Base-by-base conservation (phyloP, 2,113 vertebrate species). In the Riparia riparia region DNA sequence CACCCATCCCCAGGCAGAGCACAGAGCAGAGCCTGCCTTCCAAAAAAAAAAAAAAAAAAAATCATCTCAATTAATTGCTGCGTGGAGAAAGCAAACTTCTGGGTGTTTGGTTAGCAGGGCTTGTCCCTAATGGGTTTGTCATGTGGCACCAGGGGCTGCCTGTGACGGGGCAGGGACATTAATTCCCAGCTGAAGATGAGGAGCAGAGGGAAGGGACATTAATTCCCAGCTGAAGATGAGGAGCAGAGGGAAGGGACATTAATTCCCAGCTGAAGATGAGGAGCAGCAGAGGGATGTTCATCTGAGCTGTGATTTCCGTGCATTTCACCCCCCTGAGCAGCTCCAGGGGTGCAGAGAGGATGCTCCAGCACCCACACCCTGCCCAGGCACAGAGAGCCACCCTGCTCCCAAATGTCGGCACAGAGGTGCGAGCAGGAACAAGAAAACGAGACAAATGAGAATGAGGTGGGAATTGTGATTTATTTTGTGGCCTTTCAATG, bases 1-100 rank as follows among this genome's bases (percentile, higher is more conserved):
- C 96, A 86, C 80, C 91, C 74, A 45, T 71, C 65, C 93, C 80
- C 60, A 26, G 86, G 85, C 92, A 60, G 79, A 54, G 86, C 71
- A 25, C 65, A 66, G 58, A 89, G 56, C 78, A 50, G 66, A 74
- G 41, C 73, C 91, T 37, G 79, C 22, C 0, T 17, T 94, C 53
- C 74, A 25, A 51, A 70, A 89, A 73, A 80, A 90, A 51, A 54
- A 83, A 25, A 51, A 69, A 89, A 73, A 80, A 90, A 51, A 54
- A 83, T 73, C 63, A 47, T 42, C 37, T 6, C 58, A 63, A 83
- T 86, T 73, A 79, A 92, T 93, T 82, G 41, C 66, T 84, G 45
- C 8, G 0, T 6, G 24, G 7, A 28, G 87, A 94, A 83, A 96
- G 65, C 42, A 94, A 91, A 78, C 64, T 51, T 24, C 2, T 12